Evolutionary conservation across 2,797 vertebrate genomes (phyloP).

Genomic region (Macropodus opercularis): DNA sequence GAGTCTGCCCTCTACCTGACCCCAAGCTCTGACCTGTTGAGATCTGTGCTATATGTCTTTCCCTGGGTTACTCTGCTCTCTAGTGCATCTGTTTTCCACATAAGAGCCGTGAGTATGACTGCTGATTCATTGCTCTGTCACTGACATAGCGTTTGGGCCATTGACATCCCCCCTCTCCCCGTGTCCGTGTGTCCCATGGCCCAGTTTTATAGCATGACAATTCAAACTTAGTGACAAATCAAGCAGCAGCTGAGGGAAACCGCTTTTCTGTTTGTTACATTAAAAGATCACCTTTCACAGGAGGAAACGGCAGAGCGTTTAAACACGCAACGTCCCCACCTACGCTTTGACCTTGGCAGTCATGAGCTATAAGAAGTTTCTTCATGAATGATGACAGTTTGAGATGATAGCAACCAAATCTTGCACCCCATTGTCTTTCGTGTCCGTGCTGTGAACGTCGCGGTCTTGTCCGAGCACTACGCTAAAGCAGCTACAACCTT

Average conservation of each 20-base stretch:
- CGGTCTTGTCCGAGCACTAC: slow-evolving; percentile 24
- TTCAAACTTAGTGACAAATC: slow-evolving; percentile 76
- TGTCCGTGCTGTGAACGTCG: slow-evolving; percentile 50
- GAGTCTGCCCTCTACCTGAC: slow-evolving; percentile 60
- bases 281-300: slow-evolving; percentile 68
- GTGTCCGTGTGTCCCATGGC: slow-evolving; percentile 48
- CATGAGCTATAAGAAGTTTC: slow-evolving; percentile 48
- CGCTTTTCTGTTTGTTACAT: slow-evolving; percentile 75
- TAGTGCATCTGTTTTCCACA: slow-evolving; percentile 81
- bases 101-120: slow-evolving; percentile 48
- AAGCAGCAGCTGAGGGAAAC: slow-evolving; percentile 46
- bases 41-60: slow-evolving; percentile 42
- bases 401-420: slow-evolving; percentile 50
- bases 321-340: slow-evolving; percentile 46
- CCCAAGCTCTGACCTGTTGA: slow-evolving; percentile 58
- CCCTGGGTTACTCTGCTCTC: slow-evolving; percentile 36
- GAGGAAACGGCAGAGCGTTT: slow-evolving; percentile 40
- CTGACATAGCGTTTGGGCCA: slow-evolving; percentile 58
- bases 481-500: slow-evolving; percentile 41
- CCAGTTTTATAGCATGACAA: slow-evolving; percentile 59
- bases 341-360: slow-evolving; percentile 60
- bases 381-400: slow-evolving; percentile 58
- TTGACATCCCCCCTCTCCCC: slow-evolving; percentile 56
- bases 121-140: slow-evolving; percentile 79
- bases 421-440: slow-evolving; percentile 16